These are phyloP conservation scores for Liopterus haemorrhoidalis DNA, from an alignment of 2,888 invertebrate genomes.

Conservation along the genomic window DNA sequence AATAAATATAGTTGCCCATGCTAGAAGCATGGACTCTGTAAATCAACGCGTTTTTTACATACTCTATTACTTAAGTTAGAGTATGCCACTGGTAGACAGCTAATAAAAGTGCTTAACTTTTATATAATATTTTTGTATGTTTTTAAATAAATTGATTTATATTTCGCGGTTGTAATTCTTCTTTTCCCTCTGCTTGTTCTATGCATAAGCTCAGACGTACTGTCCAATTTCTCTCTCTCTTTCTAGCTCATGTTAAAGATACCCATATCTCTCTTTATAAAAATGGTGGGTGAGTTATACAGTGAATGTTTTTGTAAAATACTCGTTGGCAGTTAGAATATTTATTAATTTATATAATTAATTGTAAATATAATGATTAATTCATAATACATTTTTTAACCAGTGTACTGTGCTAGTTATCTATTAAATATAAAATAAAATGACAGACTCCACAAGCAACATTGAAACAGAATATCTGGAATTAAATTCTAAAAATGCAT, in stretches of 20 bases:
- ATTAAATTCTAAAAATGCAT: conserved; percentile 62
- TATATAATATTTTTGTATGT: too few relatives aligned
- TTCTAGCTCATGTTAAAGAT: conserved; percentile 6
- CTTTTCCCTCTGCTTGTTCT: too few relatives aligned
- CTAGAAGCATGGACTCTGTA: too few relatives aligned
- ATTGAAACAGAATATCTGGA: conserved; percentile 70
- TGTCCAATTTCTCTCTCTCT: conserved; percentile 3
- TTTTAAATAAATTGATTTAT: too few relatives aligned
- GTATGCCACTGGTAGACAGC: too few relatives aligned
- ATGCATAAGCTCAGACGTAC: too few relatives aligned
- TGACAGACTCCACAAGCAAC: conserved; percentile 43
- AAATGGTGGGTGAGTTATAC: conserved; percentile 24
- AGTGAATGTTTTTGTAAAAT: conserved; percentile 22
- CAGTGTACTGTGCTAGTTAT: conserved; percentile 16
- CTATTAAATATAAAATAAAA: conserved; percentile 19
- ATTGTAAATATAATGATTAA: conserved; percentile 22
- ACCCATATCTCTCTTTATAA: conserved; percentile 19
- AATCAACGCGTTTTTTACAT: too few relatives aligned
- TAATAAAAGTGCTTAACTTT: too few relatives aligned
- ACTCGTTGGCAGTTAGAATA: conserved; percentile 24
- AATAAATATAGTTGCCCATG: too few relatives aligned
- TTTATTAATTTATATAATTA: conserved; percentile 19
- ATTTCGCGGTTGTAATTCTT: too few relatives aligned
- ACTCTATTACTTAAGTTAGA: too few relatives aligned
- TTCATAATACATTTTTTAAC: conserved; percentile 16